These are phyloP conservation scores for Bombus terrestris DNA, from an alignment of 1,140 invertebrate genomes.

Conservation along the genomic window DNA sequence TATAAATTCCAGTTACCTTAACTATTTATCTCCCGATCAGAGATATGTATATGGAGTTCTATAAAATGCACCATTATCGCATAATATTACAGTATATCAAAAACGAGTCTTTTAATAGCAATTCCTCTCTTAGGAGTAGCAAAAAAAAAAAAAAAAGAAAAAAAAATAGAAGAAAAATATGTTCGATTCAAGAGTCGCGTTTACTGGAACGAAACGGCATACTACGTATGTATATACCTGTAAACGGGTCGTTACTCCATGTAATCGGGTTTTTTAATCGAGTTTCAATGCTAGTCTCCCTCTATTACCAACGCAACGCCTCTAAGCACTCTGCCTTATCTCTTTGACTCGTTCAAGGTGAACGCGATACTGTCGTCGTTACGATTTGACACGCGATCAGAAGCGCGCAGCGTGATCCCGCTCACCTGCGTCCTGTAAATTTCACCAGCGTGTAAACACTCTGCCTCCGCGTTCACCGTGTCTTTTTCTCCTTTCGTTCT, in stretches of 20 bases:
- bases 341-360: not conserved
- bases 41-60: too few species aligned
- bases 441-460: conserved; percentile 24
- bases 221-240: too few species aligned
- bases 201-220: too few species aligned
- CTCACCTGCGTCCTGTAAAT: conserved; percentile 36
- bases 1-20: too few species aligned
- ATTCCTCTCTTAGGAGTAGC: not conserved
- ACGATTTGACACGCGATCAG: conserved; percentile 49
- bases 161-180: too few species aligned
- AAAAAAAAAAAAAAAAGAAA: too few species aligned
- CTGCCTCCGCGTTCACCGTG: not conserved
- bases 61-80: not conserved
- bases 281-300: not conserved
- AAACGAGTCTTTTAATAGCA: not conserved
- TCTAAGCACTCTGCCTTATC: conserved; percentile 1
- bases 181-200: too few species aligned
- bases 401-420: not conserved
- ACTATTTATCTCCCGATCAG: too few species aligned
- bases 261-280: not conserved
- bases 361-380: conserved; percentile 57
- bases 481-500: not conserved
- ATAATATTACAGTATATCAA: not conserved
- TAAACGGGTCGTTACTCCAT: not conserved
- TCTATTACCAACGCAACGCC: not conserved